Percentiles rank a stretch among this genome's conserved stretches.
Conservation (phyloP, 2,113 vertebrate genomes). For the Neodon shergylaensis region DNA sequence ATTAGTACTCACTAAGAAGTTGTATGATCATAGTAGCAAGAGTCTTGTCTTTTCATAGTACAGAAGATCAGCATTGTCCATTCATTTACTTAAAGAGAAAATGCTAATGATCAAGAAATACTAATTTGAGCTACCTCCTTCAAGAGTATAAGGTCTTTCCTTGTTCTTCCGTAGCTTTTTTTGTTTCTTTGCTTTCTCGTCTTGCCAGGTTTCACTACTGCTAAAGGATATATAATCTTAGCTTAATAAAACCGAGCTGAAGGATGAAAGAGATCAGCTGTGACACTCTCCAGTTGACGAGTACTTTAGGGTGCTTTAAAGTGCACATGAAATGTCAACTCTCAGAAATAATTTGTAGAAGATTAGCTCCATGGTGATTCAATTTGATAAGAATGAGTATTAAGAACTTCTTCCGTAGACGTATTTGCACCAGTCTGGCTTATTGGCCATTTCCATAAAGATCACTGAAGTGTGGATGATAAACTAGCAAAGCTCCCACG, state of each 20-base stretch:
- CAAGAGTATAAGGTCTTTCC: not conserved
- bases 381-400: slow-evolving; percentile 85
- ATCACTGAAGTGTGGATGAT: slow-evolving; percentile 81
- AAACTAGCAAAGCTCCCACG: slow-evolving; percentile 70
- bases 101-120: not conserved
- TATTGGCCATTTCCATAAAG: slow-evolving; percentile 81
- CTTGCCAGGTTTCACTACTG: not conserved
- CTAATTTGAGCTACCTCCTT: not conserved
- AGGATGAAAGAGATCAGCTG: slow-evolving; percentile 72
- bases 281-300: slow-evolving; percentile 63
- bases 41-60: not conserved
- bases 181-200: slow-evolving; percentile 34
- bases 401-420: slow-evolving; percentile 81
- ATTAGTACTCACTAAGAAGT: slow-evolving; percentile 8
- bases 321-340: slow-evolving; percentile 81
- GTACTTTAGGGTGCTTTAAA: slow-evolving; percentile 78
- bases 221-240: slow-evolving; percentile 56
- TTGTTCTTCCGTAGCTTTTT: not conserved
- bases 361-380: slow-evolving; percentile 83
- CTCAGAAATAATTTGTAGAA: slow-evolving; percentile 85
- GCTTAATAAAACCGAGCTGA: slow-evolving; percentile 75
- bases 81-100: not conserved
- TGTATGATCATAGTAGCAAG: not conserved
- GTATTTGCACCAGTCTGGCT: slow-evolving; percentile 78
- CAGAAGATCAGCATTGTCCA: not conserved